Evolutionary conservation across 1,140 invertebrate species (phyloP), one percentile per base, ranked within the genome.

Genomic region (Agrilus planipennis): DNA sequence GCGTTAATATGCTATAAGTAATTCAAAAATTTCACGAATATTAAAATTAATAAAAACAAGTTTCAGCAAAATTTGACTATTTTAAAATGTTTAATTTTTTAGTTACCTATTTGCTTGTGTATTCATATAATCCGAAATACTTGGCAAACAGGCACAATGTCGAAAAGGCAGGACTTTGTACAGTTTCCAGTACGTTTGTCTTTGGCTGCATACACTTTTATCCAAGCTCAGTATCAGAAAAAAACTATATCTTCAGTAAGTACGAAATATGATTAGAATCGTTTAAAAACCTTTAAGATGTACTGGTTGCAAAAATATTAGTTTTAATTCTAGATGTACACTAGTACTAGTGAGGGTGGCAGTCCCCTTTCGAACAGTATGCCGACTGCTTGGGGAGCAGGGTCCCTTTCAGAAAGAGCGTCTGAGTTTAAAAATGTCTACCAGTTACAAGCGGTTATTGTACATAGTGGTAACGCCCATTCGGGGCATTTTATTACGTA

Each of bases 401-500:
- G 49, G 14, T 49, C 52, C 22, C 38, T 60, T 11, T 53, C 39
- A 22, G 59, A 59, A 22, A 60, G 49, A 49, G 43, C 45, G 6
- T 49, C 49, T 31, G 60, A 63, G 38, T 62, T 56, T 39, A 49
- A 64, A 38, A 62, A 68, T 46, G 58, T 70, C 20, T 94, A 89
- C 63, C 71, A 74, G 50, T 68, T 95, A 28, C 71, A 76, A 49
- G 79, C 88, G 1, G 87, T 90, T 0, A 79, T 94, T n/a, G 87
- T 89, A 28, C 90, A 94, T 64, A 72, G 81, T 31, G 90, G 91
- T 14, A 79, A 82, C 49, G 81, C 81, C 9, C 75, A 81, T 57
- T 80, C 80, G 32, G 91, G 91, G 19, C 91, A 95, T 69, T 94
- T 93, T 69, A 79, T 92, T 31, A 90, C 89, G 22, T 93, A 90